Percentiles rank a stretch among this genome's conserved stretches.
These are phyloP conservation scores for Zaprionus bogoriensis DNA, from an alignment of 2,888 invertebrate genomes.

Conservation along the genomic window DNA sequence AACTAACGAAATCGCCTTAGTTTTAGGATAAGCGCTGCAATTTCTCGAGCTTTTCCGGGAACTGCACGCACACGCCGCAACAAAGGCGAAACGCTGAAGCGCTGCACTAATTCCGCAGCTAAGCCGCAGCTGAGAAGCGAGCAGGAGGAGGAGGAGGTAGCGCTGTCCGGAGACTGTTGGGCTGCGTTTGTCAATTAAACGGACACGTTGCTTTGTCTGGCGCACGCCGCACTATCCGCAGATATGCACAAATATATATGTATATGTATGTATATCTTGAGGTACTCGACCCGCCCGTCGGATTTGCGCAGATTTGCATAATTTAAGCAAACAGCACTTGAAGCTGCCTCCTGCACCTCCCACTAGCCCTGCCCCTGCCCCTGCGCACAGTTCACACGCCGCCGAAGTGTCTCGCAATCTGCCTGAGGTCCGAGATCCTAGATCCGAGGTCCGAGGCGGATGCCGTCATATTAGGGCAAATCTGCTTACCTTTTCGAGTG, in stretches of 20 bases:
- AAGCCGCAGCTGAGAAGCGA: conserved; percentile 22
- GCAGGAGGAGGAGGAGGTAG: neutral
- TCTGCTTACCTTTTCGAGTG: conserved; percentile 71
- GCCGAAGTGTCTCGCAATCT: conserved; percentile 27
- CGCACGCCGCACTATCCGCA: conserved; percentile 32
- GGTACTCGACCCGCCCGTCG: conserved; percentile 58
- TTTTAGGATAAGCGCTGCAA: conserved; percentile 19
- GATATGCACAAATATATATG: no score
- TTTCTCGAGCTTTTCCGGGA: conserved; percentile 38
- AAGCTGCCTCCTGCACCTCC: conserved; percentile 4
- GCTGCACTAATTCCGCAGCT: conserved; percentile 45
- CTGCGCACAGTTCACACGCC: conserved; percentile 54
- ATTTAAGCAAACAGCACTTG: conserved; percentile 69
- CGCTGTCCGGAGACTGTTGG: conserved; percentile 41
- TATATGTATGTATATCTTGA: conserved; percentile 26
- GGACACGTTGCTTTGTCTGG: conserved; percentile 61
- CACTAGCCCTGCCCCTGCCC: neutral
- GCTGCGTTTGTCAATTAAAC: conserved; percentile 58
- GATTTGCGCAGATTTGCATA: conserved; percentile 70
- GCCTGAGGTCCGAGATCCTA: conserved; percentile 6
- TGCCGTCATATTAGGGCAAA: conserved; percentile 77
- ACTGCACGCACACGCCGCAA: conserved; percentile 23
- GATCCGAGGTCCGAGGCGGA: conserved; percentile 39
- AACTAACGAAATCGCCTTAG: no score
- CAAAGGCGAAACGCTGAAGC: no score